Conservation (phyloP, 1,140 invertebrate genomes). For the Hesperophylax magnus region DNA sequence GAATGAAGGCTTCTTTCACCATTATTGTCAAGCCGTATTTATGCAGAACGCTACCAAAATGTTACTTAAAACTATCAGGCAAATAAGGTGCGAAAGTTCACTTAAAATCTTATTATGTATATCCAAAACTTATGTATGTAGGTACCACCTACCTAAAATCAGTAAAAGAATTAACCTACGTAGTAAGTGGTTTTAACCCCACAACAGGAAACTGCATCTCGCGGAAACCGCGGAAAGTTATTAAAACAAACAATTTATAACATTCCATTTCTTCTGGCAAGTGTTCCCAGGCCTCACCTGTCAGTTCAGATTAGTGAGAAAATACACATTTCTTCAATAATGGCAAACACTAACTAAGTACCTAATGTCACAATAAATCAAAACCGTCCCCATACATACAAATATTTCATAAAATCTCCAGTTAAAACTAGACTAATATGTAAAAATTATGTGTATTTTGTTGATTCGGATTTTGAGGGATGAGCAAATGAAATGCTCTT, state of each 20-base stretch:
- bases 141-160: no score
- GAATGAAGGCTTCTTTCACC: no score
- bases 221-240: slow-evolving; percentile 4
- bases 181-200: no score
- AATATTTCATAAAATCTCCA: not conserved
- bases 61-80: no score
- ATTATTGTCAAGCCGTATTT: no score
- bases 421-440: not conserved
- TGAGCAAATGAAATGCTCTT: not conserved
- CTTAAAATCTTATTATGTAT: no score
- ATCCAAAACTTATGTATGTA: no score
- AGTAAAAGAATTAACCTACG: no score
- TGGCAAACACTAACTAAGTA: slow-evolving; percentile 11
- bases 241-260: not conserved
- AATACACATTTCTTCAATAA: slow-evolving; percentile 1
- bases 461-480: not conserved
- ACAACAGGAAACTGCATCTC: not conserved
- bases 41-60: no score
- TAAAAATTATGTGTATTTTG: not conserved
- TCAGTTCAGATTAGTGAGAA: slow-evolving; percentile 19
- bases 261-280: not conserved
- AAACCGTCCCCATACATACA: not conserved
- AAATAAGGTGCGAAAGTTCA: no score
- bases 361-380: slow-evolving; percentile 19
- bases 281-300: slow-evolving; percentile 19